Conservation (phyloP, 2,113 vertebrate genomes). For the Actinemys pallida region DNA sequence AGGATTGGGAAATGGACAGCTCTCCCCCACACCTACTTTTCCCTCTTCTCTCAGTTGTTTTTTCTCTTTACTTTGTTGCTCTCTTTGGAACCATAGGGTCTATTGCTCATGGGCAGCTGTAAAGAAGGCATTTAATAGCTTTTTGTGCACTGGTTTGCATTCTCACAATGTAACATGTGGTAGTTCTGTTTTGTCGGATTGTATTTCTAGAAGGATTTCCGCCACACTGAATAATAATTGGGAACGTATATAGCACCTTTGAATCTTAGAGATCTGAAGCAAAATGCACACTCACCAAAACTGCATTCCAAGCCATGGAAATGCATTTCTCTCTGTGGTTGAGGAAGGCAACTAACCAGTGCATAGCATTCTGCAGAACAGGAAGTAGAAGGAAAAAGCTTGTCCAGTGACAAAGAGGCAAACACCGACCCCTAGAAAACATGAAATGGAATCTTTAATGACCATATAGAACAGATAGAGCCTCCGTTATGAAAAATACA, state of each 20-base stretch:
- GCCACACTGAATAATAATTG: background rate
- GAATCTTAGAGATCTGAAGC: background rate
- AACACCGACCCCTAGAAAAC: background rate
- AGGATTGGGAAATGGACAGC: background rate
- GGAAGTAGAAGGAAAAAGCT: background rate
- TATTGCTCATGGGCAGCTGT: background rate
- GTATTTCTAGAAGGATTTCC: background rate
- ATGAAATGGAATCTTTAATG: background rate
- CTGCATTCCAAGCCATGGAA: no score
- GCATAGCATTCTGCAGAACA: background rate
- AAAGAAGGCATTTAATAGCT: background rate
- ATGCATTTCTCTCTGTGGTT: background rate
- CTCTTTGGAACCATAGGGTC: background rate
- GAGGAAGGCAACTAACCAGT: background rate
- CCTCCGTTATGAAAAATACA: background rate
- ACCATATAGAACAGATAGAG: background rate
- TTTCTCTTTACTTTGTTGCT: background rate
- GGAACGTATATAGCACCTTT: accelerated
- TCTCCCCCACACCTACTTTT: background rate
- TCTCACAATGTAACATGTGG: accelerated
- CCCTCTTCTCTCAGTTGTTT: background rate
- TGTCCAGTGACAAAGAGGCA: background rate
- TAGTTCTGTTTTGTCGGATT: background rate
- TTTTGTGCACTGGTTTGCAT: background rate
- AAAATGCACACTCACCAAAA: background rate